Conservation (phyloP, 2,113 vertebrate genomes). For the Perognathus longimembris region DNA sequence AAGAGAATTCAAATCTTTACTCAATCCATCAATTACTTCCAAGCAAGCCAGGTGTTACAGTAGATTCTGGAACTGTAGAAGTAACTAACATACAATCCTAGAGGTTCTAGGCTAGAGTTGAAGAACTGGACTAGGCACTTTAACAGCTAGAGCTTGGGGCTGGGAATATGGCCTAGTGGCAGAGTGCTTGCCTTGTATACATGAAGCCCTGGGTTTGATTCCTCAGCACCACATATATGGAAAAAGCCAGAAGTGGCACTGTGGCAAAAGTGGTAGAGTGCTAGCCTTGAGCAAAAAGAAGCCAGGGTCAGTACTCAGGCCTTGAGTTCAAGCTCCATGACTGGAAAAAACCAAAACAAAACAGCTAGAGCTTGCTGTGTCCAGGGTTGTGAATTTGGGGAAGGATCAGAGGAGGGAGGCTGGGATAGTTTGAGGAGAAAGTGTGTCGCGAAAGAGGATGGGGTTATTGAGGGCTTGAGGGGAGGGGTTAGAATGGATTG, state of each 20-base stretch:
- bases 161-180: neutral
- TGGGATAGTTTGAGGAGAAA: neutral
- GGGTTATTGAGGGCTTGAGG: neutral
- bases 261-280: too few species aligned
- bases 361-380: fast-evolving
- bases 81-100: neutral
- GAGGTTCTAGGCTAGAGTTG: neutral
- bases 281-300: too few species aligned
- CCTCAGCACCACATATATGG: too few species aligned
- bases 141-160: fast-evolving
- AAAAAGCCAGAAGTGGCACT: too few species aligned
- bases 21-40: conserved; percentile 17
- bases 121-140: neutral
- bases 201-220: too few species aligned
- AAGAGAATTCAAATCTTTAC: neutral
- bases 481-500: neutral
- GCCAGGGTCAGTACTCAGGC: too few species aligned
- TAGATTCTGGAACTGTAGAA: conserved; percentile 12
- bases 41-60: conserved; percentile 15
- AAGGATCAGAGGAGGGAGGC: neutral
- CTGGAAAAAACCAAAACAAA: too few species aligned
- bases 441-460: neutral
- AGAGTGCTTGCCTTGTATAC: too few species aligned
- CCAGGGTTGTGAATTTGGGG: neutral
- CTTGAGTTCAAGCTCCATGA: too few species aligned